Evolutionary conservation across 2,113 vertebrate genomes (phyloP), one percentile per base, ranked within the genome.

Genomic region (Phalacrocorax aristotelis): DNA sequence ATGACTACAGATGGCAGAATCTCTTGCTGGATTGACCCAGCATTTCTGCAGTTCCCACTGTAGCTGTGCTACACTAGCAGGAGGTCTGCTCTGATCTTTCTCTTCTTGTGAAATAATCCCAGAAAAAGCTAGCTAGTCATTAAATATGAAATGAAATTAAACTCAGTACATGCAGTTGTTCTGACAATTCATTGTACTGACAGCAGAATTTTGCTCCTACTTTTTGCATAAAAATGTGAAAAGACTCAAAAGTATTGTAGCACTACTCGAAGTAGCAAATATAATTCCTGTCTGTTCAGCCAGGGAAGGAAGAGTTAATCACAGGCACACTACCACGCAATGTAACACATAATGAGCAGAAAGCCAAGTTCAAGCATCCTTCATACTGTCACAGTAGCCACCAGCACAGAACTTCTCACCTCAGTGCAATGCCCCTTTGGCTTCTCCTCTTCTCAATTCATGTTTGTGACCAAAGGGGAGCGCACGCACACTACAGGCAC

Each of bases 131-230:
- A 77, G 78, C 68, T 96, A 77, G 64, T 81, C 90, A 95, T 96
- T 88, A 96, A 96, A 90, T 94, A 96, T 92, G 96, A 96, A 94
- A 69, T 51, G 64, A 96, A 90, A 95, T 96, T 96, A 97, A 96
- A 94, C 68, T 91, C 87, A 90, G 79, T 88, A 83, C 85, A 88
- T 83, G 93, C 30, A 78, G 79, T 78, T 88, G 42, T 94, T 85
- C 91, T 93, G 94, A 93, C 84, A 91, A 38, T 64, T 91, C 60
- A 19, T 81, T 97, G 90, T 75, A 92, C 71, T 42, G 62, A 83
- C 78, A 91, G 91, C 21, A 87, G 87, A 95, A 77, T 94, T 97
- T 90, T 88, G 49, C 88, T 95, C 75, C 58, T 80, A 49, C 62
- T 93, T 93, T 90, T 78, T 17, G 9, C 44, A 74, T 51, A 81